A percentile compares a stretch with the other conserved stretches of the same genome.
These are phyloP conservation scores for Catostomus latipinnis DNA, from an alignment of 2,797 vertebrate genomes.

Conservation along the genomic window DNA sequence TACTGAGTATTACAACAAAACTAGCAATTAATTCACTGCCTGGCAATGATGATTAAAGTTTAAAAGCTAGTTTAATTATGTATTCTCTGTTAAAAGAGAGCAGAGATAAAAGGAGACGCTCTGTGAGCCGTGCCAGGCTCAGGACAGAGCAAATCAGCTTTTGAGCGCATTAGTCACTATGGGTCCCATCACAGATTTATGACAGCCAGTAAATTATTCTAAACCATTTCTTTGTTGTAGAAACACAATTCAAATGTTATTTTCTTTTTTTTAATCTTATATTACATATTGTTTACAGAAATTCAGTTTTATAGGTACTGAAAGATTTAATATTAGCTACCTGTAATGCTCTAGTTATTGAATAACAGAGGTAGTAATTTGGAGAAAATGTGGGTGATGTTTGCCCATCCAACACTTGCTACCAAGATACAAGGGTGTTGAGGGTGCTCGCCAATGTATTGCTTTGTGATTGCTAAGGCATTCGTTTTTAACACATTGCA, in stretches of 20 bases:
- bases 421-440: background rate
- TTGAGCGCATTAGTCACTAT: constrained; percentile 23
- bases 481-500: background rate
- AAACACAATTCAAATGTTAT: background rate
- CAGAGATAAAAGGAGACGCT: constrained; percentile 49
- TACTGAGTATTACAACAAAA: constrained; percentile 66
- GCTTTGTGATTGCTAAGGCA: too few species aligned
- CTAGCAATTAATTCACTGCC: constrained; percentile 74
- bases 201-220: constrained; percentile 13
- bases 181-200: constrained; percentile 22
- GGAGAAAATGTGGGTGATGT: background rate
- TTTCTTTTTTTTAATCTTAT: too few species aligned
- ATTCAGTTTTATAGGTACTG: background rate
- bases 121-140: background rate
- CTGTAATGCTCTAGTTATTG: background rate
- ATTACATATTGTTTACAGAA: background rate
- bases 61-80: constrained; percentile 68
- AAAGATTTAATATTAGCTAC: background rate
- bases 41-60: constrained; percentile 77
- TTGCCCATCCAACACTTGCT: too few species aligned
- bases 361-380: background rate
- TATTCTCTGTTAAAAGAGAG: constrained; percentile 56
- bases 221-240: background rate
- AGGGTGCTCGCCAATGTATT: background rate
- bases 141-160: constrained; percentile 12